These are phyloP conservation scores for Cryptomyrus ogoouensis DNA, from an alignment of 2,113 vertebrate species.

Conservation along the genomic window DNA sequence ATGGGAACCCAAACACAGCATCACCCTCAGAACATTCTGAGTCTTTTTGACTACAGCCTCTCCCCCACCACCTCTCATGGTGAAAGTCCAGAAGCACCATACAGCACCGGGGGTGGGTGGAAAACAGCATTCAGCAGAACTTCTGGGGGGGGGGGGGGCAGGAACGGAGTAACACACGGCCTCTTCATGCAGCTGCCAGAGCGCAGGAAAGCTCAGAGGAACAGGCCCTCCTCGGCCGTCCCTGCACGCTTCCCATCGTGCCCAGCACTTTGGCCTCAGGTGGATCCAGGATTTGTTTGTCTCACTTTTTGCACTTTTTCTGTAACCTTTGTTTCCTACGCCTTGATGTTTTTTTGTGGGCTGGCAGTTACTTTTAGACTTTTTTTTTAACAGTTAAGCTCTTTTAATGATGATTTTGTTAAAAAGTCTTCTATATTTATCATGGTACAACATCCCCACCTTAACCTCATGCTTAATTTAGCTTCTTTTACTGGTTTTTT, in stretches of 20 bases:
- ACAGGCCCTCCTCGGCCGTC: neutral
- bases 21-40: neutral
- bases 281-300: neutral
- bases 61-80: neutral
- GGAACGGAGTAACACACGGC: neutral
- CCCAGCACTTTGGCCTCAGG: neutral
- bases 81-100: neutral
- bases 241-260: neutral
- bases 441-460: neutral
- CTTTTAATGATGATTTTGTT: neutral
- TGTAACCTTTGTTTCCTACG: neutral
- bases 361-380: neutral
- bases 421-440: neutral
- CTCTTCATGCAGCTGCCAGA: neutral
- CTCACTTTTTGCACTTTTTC: neutral
- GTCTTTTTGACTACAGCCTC: neutral
- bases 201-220: constrained; percentile 23
- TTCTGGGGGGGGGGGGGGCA: neutral
- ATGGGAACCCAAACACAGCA: neutral
- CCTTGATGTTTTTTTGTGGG: neutral
- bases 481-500: neutral
- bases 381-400: neutral
- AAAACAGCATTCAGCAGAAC: constrained; percentile 11
- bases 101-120: neutral
- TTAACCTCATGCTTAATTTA: neutral